Base-by-base conservation (phyloP, 2,113 vertebrate genomes). In the Lamprotornis superbus region DNA sequence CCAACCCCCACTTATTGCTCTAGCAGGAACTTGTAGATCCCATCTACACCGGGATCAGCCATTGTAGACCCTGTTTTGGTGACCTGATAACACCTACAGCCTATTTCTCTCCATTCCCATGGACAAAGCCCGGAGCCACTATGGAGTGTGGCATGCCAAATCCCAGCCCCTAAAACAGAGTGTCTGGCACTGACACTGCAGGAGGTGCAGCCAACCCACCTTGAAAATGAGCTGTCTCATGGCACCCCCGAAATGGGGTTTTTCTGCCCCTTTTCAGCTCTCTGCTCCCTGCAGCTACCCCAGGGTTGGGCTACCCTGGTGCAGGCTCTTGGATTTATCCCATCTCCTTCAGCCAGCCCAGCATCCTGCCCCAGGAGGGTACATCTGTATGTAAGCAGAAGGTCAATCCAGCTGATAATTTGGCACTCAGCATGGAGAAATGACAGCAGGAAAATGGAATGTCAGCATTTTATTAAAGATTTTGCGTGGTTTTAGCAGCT, bases 131-230 rank as follows among this genome's bases (percentile, higher is more conserved):
- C 0, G 0, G 37, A 39, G 30, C 22, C 6, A 3, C 0, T 1
- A 12, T 9, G 0, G 5, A 39, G 4, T 0, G 0, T 11, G 40
- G 61, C 23, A 5, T 2, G 25, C 21, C 60, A 44, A 64, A 60
- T 22, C 22, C 28, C 13, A 30, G 18, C 17, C 40, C 55, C 7
- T 1, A 5, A 39, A 78, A 31, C 14, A 14, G 9, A 11, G 12
- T 5, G 40, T 5, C 52, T 12, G 30, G 39, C 35, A 15, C 42
- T 27, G 23, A n/a, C n/a, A 74, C 53, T 3, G 2, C 37, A 37
- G 12, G 65, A 47, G 31, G 16, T 31, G n/a, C 60, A 68, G 37
- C 55, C 53, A 77, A 11, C 22, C 4, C 47, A 73, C 16, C 27
- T n/a, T 7, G 0, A n/a, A 73, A 57, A 52, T 0, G 0, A 57